A percentile compares a stretch with the other conserved stretches of the same genome.
These are phyloP conservation scores for Meles meles DNA, from an alignment of 2,113 vertebrate genomes.

Conservation along the genomic window DNA sequence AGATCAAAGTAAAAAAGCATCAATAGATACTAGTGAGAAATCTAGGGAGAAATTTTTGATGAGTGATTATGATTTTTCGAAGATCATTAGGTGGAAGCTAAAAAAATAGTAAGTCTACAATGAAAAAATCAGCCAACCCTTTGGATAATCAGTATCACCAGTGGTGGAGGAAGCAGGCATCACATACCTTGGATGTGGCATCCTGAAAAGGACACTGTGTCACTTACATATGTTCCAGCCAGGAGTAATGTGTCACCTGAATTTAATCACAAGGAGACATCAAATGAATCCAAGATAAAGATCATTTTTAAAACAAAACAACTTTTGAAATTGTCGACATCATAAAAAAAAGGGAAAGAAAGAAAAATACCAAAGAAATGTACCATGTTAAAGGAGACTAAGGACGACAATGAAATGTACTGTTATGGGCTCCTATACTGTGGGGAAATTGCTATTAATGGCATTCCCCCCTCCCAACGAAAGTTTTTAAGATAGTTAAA, in stretches of 20 bases:
- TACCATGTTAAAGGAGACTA: neutral
- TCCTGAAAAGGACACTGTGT: neutral
- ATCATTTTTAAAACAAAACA: neutral
- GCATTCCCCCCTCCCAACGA: neutral
- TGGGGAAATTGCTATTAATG: neutral
- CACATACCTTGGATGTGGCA: no score
- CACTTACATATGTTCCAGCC: neutral
- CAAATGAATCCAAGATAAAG: neutral
- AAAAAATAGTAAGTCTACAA: neutral
- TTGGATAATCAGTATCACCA: neutral
- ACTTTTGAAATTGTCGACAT: neutral
- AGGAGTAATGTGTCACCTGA: neutral
- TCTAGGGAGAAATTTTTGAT: neutral
- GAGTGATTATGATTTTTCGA: neutral
- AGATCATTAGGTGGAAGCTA: neutral
- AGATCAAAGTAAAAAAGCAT: neutral
- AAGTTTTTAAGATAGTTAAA: neutral
- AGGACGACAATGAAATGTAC: neutral
- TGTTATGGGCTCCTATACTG: neutral
- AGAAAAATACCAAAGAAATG: neutral
- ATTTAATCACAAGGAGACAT: neutral
- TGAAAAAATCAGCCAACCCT: neutral
- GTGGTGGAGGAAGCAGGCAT: rapidly evolving
- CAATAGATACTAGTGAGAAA: neutral
- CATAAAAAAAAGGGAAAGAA: neutral